Percentiles rank a stretch among this genome's conserved stretches.
Evolutionary conservation across 2,797 vertebrate genomes (phyloP).

Genomic region (Trematomus bernacchii): DNA sequence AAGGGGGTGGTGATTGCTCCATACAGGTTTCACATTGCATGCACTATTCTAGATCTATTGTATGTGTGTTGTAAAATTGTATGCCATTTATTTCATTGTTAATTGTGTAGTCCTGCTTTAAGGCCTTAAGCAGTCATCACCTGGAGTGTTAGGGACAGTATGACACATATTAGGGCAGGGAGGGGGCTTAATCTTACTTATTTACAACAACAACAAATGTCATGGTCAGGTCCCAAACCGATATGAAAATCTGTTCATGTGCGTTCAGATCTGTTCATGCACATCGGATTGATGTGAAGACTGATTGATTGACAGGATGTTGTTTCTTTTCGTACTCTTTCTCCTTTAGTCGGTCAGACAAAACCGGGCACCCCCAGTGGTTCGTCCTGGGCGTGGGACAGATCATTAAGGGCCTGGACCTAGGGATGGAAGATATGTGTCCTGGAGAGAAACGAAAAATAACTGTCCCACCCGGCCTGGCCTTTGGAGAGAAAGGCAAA

Average conservation of each 20-base stretch:
- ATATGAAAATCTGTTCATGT: neutral
- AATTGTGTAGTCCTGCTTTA: neutral
- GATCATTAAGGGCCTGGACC: constrained; percentile 95
- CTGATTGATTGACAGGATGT: neutral
- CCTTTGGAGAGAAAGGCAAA: constrained; percentile 92
- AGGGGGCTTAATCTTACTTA: neutral
- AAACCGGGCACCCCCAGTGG: constrained; percentile 95
- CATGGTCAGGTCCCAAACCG: neutral
- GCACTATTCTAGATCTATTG: neutral
- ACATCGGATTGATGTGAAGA: neutral
- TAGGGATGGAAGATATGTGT: constrained; percentile 95
- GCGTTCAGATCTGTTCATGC: too few relatives aligned
- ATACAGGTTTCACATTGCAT: neutral
- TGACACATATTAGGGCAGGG: neutral
- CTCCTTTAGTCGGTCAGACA: constrained; percentile 89
- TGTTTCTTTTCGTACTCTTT: neutral
- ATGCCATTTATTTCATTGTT: neutral
- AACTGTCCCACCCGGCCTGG: constrained; percentile 90
- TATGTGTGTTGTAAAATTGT: neutral
- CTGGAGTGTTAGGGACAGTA: neutral
- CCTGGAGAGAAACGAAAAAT: constrained; percentile 95
- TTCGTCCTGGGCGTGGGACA: constrained; percentile 95
- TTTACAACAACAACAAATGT: too few relatives aligned
- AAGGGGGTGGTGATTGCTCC: neutral
- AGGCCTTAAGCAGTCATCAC: neutral